phyloP scores from a whole-genome alignment of 1,140 invertebrate species.

The Drosophila saltans region DNA sequence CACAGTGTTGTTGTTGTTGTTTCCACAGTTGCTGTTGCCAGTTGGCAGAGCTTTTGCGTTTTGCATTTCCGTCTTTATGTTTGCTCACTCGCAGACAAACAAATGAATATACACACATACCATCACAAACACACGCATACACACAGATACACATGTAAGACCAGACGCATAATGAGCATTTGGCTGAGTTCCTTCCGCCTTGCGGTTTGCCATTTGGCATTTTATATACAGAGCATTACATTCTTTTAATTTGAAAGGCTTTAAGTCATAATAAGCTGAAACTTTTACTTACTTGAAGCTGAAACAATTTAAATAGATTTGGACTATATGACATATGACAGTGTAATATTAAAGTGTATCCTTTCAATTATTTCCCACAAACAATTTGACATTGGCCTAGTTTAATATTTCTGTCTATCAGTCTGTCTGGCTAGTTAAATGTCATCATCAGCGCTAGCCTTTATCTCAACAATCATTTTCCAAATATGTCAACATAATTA shows the following conservation, averaged over 20 bases:
- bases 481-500: conserved; percentile 82
- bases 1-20: conserved; percentile 37
- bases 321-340: neutral
- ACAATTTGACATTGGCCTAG: conserved; percentile 47
- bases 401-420: neutral
- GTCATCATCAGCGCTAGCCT: conserved; percentile 16
- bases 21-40: conserved; percentile 57
- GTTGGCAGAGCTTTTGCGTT: conserved; percentile 54
- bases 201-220: conserved; percentile 38
- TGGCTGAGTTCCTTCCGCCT: conserved; percentile 64
- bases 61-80: conserved; percentile 76
- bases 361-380: conserved; percentile 16
- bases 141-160: conserved; percentile 21
- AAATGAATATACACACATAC: conserved; percentile 16
- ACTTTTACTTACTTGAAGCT: neutral
- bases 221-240: conserved; percentile 30
- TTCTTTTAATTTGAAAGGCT: conserved; percentile 17
- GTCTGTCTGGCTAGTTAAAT: conserved; percentile 24
- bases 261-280: conserved; percentile 26
- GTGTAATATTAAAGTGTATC: neutral
- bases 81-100: conserved; percentile 46
- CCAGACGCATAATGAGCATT: conserved; percentile 64
- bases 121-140: conserved; percentile 2
- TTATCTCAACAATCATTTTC: conserved; percentile 78
- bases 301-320: neutral